Evolutionary conservation across 2,797 vertebrate species (phyloP).

Genomic region (Anguilla obscura): DNA sequence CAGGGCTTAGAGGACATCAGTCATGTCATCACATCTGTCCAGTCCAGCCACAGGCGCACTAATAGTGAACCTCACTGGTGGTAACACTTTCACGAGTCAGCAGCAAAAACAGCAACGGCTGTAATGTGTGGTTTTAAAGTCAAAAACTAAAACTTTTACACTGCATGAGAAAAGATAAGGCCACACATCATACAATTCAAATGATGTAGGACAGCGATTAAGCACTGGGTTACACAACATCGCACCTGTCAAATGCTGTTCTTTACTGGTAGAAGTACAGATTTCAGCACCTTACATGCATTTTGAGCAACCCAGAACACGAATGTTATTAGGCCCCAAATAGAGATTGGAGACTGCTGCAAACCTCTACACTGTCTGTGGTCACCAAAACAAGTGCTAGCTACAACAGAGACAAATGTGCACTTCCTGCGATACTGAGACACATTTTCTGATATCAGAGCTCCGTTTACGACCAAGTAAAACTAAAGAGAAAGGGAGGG

Average conservation of each 20-base stretch:
- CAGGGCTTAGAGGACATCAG: background rate
- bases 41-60: background rate
- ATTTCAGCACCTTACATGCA: background rate
- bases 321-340: background rate
- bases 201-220: background rate
- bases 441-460: background rate
- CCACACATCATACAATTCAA: background rate
- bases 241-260: background rate
- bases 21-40: background rate
- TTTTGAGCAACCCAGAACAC: background rate
- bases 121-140: background rate
- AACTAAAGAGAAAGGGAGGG: background rate
- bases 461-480: background rate
- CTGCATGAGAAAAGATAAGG: background rate
- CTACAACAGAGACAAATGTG: background rate
- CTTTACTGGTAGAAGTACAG: background rate
- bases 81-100: background rate
- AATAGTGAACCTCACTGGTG: background rate
- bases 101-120: background rate
- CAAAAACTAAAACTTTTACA: background rate
- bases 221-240: background rate
- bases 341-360: background rate
- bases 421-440: background rate
- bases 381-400: background rate
- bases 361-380: background rate